Base-by-base conservation (phyloP, 2,113 vertebrate genomes). In the Gavialis gangeticus region DNA sequence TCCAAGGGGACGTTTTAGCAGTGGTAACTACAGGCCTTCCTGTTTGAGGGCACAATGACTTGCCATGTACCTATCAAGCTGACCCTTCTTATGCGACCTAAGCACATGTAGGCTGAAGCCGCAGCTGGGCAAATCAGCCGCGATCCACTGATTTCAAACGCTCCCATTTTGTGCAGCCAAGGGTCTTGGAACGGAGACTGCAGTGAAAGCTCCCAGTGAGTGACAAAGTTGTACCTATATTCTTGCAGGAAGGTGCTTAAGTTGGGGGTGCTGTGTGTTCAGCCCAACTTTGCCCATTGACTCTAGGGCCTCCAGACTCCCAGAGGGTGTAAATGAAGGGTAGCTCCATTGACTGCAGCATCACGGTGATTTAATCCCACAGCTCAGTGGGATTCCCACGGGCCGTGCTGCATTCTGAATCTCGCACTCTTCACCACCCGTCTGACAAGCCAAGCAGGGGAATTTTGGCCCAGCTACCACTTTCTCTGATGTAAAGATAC, bases 201-300 rank as follows among this genome's bases (percentile, higher is more conserved):
- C 54, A 37, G 22, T 17, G 62, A 18, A 34, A 0, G 0, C 60
- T 34, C 5, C 24, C 64, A 18, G 28, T 67, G 22, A 7, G 4
- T 54, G 60, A 34, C 46, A 62, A 55, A 2, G 59, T 75, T 58
- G 24, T 3, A 55, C 30, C 14, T 66, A 30, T 46, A 46, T 1
- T 79, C 75, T 24, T 54, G 76, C 64, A 79, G 57, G 15, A 46
- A 46, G 46, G 46, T 9, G 46, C 9, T 46, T 46, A 46, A 46
- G 46, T 46, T 46, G 56, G 73, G 78, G 62, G 15, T 55, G 14
- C 9, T 59, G 58, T 30, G 7, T 75, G 67, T 30, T 66, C 55
- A 34, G 21, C 58, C 16, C 34, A 14, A 58, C 55, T 59, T 80
- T 30, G 59, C 55, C 22, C 34, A 58, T 27, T 46, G 19, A 82